These are phyloP conservation scores for Mallotus villosus DNA, from an alignment of 2,797 vertebrate genomes.

Conservation along the genomic window DNA sequence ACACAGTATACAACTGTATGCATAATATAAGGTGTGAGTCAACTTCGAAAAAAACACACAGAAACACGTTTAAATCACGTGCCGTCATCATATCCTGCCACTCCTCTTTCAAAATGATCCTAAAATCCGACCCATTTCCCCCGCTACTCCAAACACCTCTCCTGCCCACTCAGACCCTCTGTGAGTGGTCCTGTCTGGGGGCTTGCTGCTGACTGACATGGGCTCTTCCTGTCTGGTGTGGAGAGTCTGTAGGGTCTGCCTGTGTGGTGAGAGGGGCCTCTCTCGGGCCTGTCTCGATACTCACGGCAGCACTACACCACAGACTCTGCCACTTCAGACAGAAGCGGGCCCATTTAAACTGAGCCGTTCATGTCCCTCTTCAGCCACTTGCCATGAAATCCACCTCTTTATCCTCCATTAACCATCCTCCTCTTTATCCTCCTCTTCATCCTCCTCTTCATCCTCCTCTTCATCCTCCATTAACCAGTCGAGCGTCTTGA, in stretches of 20 bases:
- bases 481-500: constrained; percentile 15
- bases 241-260: constrained; percentile 18
- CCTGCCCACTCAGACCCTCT: constrained; percentile 1
- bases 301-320: constrained; percentile 33
- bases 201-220: neutral
- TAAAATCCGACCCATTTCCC: constrained; percentile 28
- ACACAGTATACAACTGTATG: no score
- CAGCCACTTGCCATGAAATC: neutral
- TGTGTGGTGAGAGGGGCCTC: constrained; percentile 23
- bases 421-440: no score
- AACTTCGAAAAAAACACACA: no score
- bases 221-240: constrained; percentile 31
- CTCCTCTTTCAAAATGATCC: constrained; percentile 37
- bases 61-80: no score
- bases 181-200: constrained; percentile 1
- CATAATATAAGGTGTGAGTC: no score
- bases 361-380: constrained; percentile 31
- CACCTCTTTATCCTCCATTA: neutral
- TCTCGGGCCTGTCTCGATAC: constrained; percentile 32
- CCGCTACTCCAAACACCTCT: constrained; percentile 32
- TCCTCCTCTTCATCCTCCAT: neutral
- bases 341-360: constrained; percentile 2
- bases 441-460: no score
- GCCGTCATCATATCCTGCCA: neutral
- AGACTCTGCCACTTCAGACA: constrained; percentile 49